These are phyloP conservation scores for Caenorhabditis doughertyi DNA, from an alignment of 2,888 invertebrate species.

Conservation along the genomic window DNA sequence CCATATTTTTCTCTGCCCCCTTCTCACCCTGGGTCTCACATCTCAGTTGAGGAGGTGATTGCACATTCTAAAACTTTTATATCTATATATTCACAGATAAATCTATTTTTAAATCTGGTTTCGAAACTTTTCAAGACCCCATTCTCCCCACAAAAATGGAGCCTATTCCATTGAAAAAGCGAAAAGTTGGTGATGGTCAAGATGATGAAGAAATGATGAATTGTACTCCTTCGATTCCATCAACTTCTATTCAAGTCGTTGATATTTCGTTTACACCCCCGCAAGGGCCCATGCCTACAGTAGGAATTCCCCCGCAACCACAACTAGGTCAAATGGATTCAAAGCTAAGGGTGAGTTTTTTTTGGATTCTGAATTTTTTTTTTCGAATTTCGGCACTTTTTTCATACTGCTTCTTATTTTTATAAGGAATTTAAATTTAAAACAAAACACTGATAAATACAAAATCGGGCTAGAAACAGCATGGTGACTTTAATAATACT, in stretches of 20 bases:
- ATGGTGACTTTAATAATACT: too few relatives aligned
- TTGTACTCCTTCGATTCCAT: too few relatives aligned
- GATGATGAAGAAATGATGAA: not conserved
- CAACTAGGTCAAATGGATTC: constrained; percentile 20
- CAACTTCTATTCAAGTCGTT: constrained; percentile 5
- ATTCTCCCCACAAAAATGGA: constrained; percentile 24
- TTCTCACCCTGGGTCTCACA: not conserved
- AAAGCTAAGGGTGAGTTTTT: constrained; percentile 20
- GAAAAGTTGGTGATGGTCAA: constrained; percentile 5
- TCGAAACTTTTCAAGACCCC: not conserved
- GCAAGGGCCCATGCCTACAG: not conserved
- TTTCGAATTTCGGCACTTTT: not conserved
- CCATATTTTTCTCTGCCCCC: not conserved
- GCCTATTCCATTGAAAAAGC: constrained; percentile 35
- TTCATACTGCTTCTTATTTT: too few relatives aligned
- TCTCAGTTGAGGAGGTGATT: not conserved
- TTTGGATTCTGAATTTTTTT: not conserved
- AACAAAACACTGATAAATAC: too few relatives aligned
- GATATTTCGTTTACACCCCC: not conserved
- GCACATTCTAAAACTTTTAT: too few relatives aligned
- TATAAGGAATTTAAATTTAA: too few relatives aligned
- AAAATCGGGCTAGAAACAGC: too few relatives aligned
- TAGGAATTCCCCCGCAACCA: not conserved
- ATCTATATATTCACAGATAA: too few relatives aligned
- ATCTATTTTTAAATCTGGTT: too few relatives aligned